Evolutionary conservation across 2,113 vertebrate species (phyloP).

Genomic region (Ptyas mucosa): DNA sequence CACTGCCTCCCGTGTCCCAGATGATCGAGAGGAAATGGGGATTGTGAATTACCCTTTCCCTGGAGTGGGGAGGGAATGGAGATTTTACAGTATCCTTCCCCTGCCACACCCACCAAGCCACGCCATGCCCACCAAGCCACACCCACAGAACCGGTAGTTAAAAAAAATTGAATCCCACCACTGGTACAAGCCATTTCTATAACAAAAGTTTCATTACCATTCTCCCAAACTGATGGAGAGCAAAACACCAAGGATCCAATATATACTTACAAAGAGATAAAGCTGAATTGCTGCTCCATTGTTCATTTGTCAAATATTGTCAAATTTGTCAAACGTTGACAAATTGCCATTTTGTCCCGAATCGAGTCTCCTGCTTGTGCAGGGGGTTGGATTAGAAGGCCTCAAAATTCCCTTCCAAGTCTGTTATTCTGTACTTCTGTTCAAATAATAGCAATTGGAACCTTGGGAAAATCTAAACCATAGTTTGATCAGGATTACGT

Average conservation of each 20-base stretch:
- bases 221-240: background rate
- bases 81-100: too few species aligned
- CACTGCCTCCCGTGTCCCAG: too few species aligned
- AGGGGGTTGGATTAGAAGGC: background rate
- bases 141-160: too few species aligned
- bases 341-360: background rate
- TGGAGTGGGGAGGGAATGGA: too few species aligned
- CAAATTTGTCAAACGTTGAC: background rate
- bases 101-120: too few species aligned
- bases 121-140: too few species aligned
- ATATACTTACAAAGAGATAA: background rate
- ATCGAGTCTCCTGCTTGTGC: background rate
- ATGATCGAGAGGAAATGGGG: too few species aligned
- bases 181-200: too few species aligned
- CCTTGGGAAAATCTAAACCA: background rate
- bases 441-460: background rate
- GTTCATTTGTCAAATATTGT: background rate
- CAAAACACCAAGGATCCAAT: background rate
- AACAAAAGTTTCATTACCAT: background rate
- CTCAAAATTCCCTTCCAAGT: background rate
- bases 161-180: too few species aligned
- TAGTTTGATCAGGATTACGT: background rate
- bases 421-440: background rate
- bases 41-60: too few species aligned
- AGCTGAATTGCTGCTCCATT: background rate